Evolutionary conservation across 2,888 invertebrate genomes (phyloP).

Genomic region (Quadroppia sp.): DNA sequence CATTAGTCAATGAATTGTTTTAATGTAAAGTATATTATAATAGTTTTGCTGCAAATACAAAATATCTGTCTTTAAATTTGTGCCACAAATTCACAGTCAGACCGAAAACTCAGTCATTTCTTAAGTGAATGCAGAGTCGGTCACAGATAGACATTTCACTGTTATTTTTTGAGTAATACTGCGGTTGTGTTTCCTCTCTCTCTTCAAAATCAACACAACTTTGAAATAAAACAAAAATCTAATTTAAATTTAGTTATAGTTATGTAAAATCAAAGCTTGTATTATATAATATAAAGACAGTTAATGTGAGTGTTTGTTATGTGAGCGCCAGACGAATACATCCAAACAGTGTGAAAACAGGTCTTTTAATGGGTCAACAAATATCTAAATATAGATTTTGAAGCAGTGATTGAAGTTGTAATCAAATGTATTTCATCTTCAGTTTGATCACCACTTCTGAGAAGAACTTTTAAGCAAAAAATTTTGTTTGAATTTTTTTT

Average conservation of each 20-base stretch:
- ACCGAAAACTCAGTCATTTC: background rate
- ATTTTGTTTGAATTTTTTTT: background rate
- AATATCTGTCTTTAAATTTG: background rate
- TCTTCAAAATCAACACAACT: background rate
- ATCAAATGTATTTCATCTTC: constrained; percentile 13
- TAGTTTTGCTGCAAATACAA: too few relatives aligned
- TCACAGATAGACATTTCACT: background rate
- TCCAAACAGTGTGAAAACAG: background rate
- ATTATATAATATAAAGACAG: background rate
- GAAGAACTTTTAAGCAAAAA: background rate
- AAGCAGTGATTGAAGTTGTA: constrained; percentile 16
- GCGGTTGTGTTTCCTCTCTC: constrained; percentile 16
- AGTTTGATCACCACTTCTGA: background rate
- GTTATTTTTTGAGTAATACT: background rate
- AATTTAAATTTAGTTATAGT: background rate
- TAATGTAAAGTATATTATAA: background rate
- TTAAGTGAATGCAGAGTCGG: too few relatives aligned
- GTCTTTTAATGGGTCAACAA: constrained; percentile 31
- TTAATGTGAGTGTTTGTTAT: background rate
- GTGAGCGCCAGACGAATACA: constrained; percentile 13
- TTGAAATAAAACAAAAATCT: background rate
- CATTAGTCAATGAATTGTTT: background rate
- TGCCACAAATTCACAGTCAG: background rate
- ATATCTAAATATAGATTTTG: background rate
- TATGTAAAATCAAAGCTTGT: background rate